These are phyloP conservation scores for Noctilio leporinus DNA, from an alignment of 2,113 vertebrate genomes.

Conservation along the genomic window DNA sequence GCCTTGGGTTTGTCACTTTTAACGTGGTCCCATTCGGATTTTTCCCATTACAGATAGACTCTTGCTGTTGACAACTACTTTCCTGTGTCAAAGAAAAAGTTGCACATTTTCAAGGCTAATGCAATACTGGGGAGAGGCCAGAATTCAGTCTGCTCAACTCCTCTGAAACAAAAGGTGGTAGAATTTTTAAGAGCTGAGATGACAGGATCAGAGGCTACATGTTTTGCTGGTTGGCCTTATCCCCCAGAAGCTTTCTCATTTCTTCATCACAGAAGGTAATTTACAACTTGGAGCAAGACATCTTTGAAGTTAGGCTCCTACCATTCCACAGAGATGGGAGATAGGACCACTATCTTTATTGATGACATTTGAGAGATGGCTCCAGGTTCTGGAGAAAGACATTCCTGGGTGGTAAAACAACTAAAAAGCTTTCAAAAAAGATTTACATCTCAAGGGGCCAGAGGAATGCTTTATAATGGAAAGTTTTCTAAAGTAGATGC, in stretches of 20 bases:
- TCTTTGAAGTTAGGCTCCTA: not conserved
- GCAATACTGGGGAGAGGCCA: not conserved
- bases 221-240: not conserved
- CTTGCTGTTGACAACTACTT: not conserved
- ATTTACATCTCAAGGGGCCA: slow-evolving; percentile 1
- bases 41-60: not conserved
- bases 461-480: not conserved
- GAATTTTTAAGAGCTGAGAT: not conserved
- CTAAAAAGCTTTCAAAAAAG: not conserved
- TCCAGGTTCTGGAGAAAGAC: not conserved
- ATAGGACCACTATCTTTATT: not conserved
- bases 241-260: not conserved
- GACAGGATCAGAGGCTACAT: not conserved
- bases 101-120: not conserved
- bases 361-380: not conserved
- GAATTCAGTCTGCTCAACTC: not conserved
- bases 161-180: not conserved
- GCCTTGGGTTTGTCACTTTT: not conserved
- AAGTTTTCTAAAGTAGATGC: not conserved
- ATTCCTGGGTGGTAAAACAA: not conserved
- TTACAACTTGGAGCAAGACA: not conserved
- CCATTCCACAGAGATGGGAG: not conserved
- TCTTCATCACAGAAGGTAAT: not conserved
- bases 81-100: not conserved
- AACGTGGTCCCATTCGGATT: not conserved